Base-by-base conservation (phyloP, 2,797 vertebrate genomes). In the Poliocrania exsul region DNA sequence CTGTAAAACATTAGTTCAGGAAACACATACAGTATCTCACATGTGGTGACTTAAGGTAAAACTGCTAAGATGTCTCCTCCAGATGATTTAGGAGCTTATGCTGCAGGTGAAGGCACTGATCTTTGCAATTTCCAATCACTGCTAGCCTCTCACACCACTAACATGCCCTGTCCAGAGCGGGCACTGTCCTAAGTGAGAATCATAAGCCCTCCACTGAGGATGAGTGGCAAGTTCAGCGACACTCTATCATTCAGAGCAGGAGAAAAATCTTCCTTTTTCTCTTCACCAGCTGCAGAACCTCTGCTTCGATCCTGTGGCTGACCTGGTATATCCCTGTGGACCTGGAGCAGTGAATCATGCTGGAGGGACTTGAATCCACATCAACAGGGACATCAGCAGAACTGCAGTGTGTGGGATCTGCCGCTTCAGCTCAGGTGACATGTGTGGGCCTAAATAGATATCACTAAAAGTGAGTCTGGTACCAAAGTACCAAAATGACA, bases 371-470 rank as follows among this genome's bases (percentile, higher is more conserved):
- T 28, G 26, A 35, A 77, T n/a, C 17, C 31, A 37, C 10, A 38
- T 21, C 50, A 64, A 12, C 8, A 19, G 24, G 12, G 23, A 46
- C 29, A 54, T 58, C 33, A 58, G 44, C 35, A 88, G 38, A 35
- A 61, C 10, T 53, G 33, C 0, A 0, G 19, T 33, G 31, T 23
- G 33, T 0, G 1, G 10, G 11, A 25, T 81, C 44, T 50, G 31
- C 64, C 19, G 2, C 29, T 21, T 64, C 51, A 72, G 37, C 33
- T 67, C 49, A 40, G 21, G 21, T 29, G 44, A n/a, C 6, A 3
- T 33, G 25, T 54, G 20, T 1, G 2, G 19, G 9, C 78, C 31
- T 64, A 60, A 71, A 60, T 0, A 58, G 38, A 11, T 17, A 14
- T 7, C 9, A 40, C 56, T 58, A 49, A 81, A 78, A 10, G 20